Evolutionary conservation across 2,888 invertebrate genomes (phyloP).

Genomic region (Poecilobothrus nobilitatus): DNA sequence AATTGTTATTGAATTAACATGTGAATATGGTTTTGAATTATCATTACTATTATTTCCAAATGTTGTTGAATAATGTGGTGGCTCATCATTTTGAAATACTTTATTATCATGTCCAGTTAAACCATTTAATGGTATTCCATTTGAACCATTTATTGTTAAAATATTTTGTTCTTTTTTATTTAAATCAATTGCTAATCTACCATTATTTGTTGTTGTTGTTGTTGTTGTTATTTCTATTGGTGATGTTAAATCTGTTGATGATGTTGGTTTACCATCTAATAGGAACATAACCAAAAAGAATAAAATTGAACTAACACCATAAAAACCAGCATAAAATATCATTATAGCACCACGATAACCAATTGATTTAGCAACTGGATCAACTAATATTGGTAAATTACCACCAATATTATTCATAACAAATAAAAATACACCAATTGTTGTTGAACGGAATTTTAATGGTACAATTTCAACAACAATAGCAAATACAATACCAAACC

Average conservation of each 20-base stretch:
- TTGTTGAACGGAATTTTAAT: slow-evolving; percentile 69
- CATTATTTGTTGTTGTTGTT: slow-evolving; percentile 7
- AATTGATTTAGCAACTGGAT: slow-evolving; percentile 71
- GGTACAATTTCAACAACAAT: slow-evolving; percentile 85
- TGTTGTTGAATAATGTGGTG: slow-evolving; percentile 23
- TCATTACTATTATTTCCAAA: slow-evolving; percentile 16
- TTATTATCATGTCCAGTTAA: slow-evolving; percentile 39
- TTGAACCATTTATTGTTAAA: neutral
- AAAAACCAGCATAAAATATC: slow-evolving; percentile 82
- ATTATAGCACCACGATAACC: slow-evolving; percentile 77
- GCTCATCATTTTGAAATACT: slow-evolving; percentile 39
- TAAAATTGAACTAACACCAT: slow-evolving; percentile 75
- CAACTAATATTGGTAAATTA: slow-evolving; percentile 78
- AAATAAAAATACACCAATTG: slow-evolving; percentile 78
- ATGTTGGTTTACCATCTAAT: slow-evolving; percentile 54
- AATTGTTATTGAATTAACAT: slow-evolving; percentile 5
- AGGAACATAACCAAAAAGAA: slow-evolving; percentile 74
- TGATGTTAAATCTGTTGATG: slow-evolving; percentile 13
- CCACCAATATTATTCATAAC: slow-evolving; percentile 91
- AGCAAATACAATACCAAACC: slow-evolving; percentile 88
- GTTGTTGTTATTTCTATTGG: slow-evolving; percentile 7
- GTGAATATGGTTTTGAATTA: slow-evolving; percentile 13
- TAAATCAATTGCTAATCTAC: slow-evolving; percentile 16
- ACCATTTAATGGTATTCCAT: neutral
- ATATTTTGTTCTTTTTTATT: slow-evolving; percentile 25